Base-by-base conservation (phyloP, 2,888 invertebrate species). In the Dicyrtomina minuta region DNA sequence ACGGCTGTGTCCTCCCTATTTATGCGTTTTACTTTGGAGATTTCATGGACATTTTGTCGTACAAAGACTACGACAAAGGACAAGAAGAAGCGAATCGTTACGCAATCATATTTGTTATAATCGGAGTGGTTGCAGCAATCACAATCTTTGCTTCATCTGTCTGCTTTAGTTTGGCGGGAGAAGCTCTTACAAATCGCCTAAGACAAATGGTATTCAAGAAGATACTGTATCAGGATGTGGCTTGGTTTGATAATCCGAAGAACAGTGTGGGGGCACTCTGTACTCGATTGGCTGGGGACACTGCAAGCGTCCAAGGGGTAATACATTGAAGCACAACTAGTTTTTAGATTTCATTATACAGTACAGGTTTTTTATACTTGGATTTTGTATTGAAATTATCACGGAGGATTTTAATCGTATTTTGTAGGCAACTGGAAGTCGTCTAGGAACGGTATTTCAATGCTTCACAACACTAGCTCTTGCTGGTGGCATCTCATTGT, bases 111-210 rank as follows among this genome's bases (percentile, higher is more conserved):
- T 82, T 82, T 72, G 13, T 70, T 12, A 62, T 55, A 15, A 78
- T 81, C 70, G 82, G 81, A 27, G 70, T 81, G 5, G 75, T 77
- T 41, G 79, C 81, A 22, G 81, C 80, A 24, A 10, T 41, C 8
- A 41, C 43, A 41, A n/a, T n/a, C n/a, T 89, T 86, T 78, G 85
- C 88, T 80, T n/a, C n/a, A n/a, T n/a, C n/a, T n/a, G n/a, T n/a
- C n/a, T n/a, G n/a, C n/a, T 92, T 92, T 81, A 89, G 87, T 0
- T 83, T 89, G 41, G 90, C 93, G 41, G 93, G 93, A 46, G 93
- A 93, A 81, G 83, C 85, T 72, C 83, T 94, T 62, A 94, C 93
- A 8, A 86, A 88, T 79, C 84, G 92, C 71, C 81, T 93, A 2
- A 83, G 93, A 62, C 85, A 85, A 39, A 73, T 84, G 53, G 84